A percentile compares a stretch with the other conserved stretches of the same genome.
Evolutionary conservation across 2,113 vertebrate genomes (phyloP).

Genomic region (Gymnarchus niloticus): DNA sequence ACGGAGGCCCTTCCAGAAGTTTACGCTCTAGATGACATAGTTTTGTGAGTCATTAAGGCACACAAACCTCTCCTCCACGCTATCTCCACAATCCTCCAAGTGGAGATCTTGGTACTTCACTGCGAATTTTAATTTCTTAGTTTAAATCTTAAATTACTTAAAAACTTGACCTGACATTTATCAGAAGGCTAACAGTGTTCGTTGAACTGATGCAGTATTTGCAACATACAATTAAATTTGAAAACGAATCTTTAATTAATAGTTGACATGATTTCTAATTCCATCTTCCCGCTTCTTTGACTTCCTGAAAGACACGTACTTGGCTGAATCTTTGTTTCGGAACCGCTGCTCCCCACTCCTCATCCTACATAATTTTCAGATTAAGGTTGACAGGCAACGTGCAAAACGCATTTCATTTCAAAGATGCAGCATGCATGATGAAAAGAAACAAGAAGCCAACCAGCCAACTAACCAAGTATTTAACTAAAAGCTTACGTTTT

Average conservation of each 20-base stretch:
- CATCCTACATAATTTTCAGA: conserved; percentile 19
- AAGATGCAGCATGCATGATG: conserved; percentile 43
- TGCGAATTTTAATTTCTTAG: not conserved
- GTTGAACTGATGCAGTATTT: conserved; percentile 25
- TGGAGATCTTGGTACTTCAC: not conserved
- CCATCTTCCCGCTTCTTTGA: not conserved
- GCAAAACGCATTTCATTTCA: conserved; percentile 35
- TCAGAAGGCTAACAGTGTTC: not conserved
- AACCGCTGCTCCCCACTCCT: conserved; percentile 29
- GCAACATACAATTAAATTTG: conserved; percentile 35
- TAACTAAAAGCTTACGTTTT: not conserved
- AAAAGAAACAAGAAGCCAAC: conserved; percentile 17
- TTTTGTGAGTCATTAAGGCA: no score
- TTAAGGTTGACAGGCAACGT: conserved; percentile 30
- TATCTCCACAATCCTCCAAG: no score
- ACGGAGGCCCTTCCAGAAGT: no score
- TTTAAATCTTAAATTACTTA: not conserved
- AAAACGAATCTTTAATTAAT: conserved; percentile 46
- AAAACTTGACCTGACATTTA: not conserved
- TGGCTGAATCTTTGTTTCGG: conserved; percentile 26
- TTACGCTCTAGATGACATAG: no score
- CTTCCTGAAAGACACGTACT: conserved; percentile 9
- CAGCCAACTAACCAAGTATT: not conserved
- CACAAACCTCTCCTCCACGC: no score
- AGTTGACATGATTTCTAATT: conserved; percentile 33